phyloP scores from a whole-genome alignment of 2,113 vertebrate genomes.

The Phylloscopus trochiloides region DNA sequence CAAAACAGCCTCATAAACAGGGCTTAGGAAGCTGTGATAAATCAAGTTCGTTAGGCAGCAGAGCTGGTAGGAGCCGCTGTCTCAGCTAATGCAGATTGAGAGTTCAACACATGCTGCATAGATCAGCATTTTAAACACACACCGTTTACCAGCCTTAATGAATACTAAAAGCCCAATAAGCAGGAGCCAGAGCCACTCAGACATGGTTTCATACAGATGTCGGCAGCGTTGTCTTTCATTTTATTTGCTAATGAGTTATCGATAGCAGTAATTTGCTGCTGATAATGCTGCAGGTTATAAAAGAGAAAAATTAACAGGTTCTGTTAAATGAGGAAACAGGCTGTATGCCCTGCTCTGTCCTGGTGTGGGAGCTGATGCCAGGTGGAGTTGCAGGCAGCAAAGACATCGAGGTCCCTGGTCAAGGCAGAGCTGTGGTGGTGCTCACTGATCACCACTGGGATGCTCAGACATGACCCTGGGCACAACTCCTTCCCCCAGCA shows the following conservation, averaged over 20 bases:
- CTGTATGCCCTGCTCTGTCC: background rate
- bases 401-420: background rate
- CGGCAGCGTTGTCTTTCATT: conserved; percentile 69
- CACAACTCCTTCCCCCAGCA: background rate
- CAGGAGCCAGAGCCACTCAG: conserved; percentile 58
- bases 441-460: background rate
- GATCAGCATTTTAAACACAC: conserved; percentile 72
- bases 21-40: conserved; percentile 57
- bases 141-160: conserved; percentile 65
- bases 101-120: conserved; percentile 42
- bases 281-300: conserved; percentile 66
- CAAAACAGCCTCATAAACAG: conserved; percentile 57
- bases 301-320: conserved; percentile 65
- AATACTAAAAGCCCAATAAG: conserved; percentile 70
- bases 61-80: conserved; percentile 52
- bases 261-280: conserved; percentile 70
- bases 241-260: conserved; percentile 81
- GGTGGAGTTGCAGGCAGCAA: background rate
- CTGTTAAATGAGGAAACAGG: conserved; percentile 14
- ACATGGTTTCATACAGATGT: conserved; percentile 68
- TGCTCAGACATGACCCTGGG: background rate
- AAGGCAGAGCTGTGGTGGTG: background rate
- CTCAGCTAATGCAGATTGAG: conserved; percentile 70
- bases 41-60: conserved; percentile 59
- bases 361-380: background rate